Evolutionary conservation across 2,888 invertebrate species (phyloP).

Genomic region (Keiferia lycopersicella): DNA sequence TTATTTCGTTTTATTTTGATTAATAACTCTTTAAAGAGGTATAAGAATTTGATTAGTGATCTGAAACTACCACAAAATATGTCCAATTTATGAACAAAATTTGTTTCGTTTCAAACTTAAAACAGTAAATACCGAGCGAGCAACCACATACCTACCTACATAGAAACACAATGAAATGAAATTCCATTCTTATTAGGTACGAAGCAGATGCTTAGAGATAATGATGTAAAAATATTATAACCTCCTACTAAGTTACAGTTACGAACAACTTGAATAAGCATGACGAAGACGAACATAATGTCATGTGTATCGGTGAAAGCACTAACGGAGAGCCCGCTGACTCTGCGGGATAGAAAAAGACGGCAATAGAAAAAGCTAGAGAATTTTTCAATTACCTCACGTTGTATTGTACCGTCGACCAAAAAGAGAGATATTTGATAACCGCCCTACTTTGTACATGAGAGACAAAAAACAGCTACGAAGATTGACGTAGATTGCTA

Average conservation of each 20-base stretch:
- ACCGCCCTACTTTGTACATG: conserved; percentile 25
- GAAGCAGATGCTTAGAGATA: conserved; percentile 22
- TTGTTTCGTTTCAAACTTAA: not conserved
- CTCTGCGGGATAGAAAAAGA: conserved; percentile 32
- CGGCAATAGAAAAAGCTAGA: conserved; percentile 36
- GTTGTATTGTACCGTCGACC: conserved; percentile 33
- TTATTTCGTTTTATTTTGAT: not conserved
- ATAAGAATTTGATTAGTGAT: not conserved
- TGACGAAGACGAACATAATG: conserved; percentile 39
- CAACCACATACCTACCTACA: not conserved
- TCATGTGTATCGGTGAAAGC: conserved; percentile 41
- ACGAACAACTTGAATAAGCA: conserved; percentile 35
- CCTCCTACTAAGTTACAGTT: conserved; percentile 35
- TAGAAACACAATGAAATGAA: conserved; percentile 7
- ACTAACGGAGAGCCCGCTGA: conserved; percentile 37
- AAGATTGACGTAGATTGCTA: conserved; percentile 19
- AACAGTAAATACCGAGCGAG: not conserved
- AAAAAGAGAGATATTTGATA: conserved; percentile 32
- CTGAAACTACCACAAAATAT: not conserved
- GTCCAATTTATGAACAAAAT: not conserved
- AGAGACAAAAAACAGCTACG: conserved; percentile 22
- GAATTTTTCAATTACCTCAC: conserved; percentile 48
- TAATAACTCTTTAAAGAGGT: too few relatives aligned
- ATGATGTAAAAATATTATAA: conserved; percentile 22
- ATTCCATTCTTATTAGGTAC: conserved; percentile 14